Conservation (phyloP, 2,888 invertebrate genomes). For the Clusia tigrina region DNA sequence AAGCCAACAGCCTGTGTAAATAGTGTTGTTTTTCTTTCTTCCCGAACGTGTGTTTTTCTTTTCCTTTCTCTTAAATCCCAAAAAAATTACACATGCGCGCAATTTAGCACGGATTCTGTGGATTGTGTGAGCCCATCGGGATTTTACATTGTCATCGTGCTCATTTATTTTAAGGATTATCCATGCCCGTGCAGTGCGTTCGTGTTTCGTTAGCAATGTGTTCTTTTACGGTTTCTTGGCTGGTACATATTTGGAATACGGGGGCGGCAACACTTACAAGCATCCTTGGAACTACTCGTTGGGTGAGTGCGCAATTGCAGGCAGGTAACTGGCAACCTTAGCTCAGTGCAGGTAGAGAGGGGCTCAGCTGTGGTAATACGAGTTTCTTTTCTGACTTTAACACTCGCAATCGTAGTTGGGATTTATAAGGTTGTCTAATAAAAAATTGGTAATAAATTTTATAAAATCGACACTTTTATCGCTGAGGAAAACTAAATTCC, state of each 20-base stretch:
- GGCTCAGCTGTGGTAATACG: not conserved
- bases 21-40: not conserved
- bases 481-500: no score
- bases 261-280: slow-evolving; percentile 2
- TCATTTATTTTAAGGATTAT: not conserved
- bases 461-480: slow-evolving; percentile 2
- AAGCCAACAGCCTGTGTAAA: not conserved
- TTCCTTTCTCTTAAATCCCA: not conserved
- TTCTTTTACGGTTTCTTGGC: no score
- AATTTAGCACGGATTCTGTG: slow-evolving; percentile 9
- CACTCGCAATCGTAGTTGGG: not conserved
- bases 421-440: slow-evolving; percentile 7
- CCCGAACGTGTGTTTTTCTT: not conserved
- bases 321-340: not conserved
- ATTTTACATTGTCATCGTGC: not conserved
- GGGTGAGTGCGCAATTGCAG: slow-evolving; percentile 16
- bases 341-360: not conserved
- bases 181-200: not conserved
- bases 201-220: no score
- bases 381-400: slow-evolving; percentile 17
- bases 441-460: slow-evolving; percentile 23
- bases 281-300: not conserved
- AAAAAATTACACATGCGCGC: slow-evolving; percentile 3
- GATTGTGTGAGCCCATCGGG: not conserved
- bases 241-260: no score